These are phyloP conservation scores for Argentina silus DNA, from an alignment of 2,797 vertebrate genomes.

Conservation along the genomic window DNA sequence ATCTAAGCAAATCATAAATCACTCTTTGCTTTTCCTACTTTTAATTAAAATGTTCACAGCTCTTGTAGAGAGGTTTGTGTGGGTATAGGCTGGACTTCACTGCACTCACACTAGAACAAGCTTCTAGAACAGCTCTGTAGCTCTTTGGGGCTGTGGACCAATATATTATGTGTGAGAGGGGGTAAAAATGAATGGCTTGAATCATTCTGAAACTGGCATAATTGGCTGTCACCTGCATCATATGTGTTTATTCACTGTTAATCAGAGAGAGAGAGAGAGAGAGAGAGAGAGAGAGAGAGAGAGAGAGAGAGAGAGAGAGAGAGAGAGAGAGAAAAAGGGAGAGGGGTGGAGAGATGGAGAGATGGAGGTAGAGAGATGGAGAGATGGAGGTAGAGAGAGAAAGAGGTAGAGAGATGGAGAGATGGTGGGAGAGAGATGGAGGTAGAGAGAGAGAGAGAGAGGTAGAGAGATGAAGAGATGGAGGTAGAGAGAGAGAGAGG, in stretches of 20 bases:
- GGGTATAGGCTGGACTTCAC: no score
- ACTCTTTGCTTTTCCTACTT: no score
- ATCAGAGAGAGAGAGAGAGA: not conserved
- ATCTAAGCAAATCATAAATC: no score
- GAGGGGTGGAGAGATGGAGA: conserved; percentile 22
- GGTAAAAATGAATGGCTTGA: not conserved
- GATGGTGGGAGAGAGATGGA: not conserved
- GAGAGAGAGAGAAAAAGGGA: conserved; percentile 28
- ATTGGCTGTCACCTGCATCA: not conserved
- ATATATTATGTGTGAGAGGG: no score
- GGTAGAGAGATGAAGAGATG: not conserved
- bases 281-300: conserved; percentile 10
- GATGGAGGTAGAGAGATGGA: conserved; percentile 37
- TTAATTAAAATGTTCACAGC: no score
- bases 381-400: conserved; percentile 43
- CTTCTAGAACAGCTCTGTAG: no score
- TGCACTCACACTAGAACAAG: no score
- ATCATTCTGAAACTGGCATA: not conserved
- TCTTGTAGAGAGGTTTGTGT: no score
- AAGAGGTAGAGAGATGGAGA: conserved; percentile 10
- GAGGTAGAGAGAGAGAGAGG: not conserved
- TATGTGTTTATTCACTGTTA: not conserved
- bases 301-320: conserved; percentile 38
- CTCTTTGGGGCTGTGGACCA: no score
- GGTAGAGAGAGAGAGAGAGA: not conserved